These are phyloP conservation scores for Chrysopa pallens DNA, from an alignment of 1,140 invertebrate genomes.

Conservation along the genomic window DNA sequence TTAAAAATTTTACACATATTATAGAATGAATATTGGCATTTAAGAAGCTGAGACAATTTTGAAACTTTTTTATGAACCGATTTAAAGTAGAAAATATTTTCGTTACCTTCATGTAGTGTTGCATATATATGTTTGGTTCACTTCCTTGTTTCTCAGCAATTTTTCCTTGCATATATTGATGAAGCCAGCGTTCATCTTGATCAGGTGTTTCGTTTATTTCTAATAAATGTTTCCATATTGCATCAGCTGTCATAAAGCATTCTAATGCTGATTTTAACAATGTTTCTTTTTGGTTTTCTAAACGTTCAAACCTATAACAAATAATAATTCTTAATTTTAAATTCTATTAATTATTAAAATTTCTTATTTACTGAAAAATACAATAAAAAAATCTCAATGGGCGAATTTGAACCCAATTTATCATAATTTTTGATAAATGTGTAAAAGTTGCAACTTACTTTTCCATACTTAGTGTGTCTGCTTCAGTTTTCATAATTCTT, in stretches of 20 bases:
- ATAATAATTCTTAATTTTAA: too few species aligned
- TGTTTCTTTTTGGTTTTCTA: slow-evolving; percentile 57
- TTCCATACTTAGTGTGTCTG: slow-evolving; percentile 58
- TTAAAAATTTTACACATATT: too few species aligned
- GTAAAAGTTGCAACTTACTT: too few species aligned
- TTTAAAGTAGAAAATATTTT: too few species aligned
- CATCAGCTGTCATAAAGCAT: slow-evolving; percentile 57
- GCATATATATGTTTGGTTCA: slow-evolving; percentile 50
- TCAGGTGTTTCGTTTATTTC: slow-evolving; percentile 19
- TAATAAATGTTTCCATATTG: slow-evolving; percentile 27
- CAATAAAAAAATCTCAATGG: too few species aligned
- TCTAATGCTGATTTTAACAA: slow-evolving; percentile 56
- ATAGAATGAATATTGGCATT: too few species aligned
- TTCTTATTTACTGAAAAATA: too few species aligned
- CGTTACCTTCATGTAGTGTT: slow-evolving; percentile 53
- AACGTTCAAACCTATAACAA: slow-evolving; percentile 36
- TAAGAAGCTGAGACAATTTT: too few species aligned
- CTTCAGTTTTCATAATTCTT: slow-evolving; percentile 60
- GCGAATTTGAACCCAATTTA: too few species aligned
- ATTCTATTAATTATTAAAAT: too few species aligned
- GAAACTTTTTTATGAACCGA: too few species aligned
- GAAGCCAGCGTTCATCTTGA: slow-evolving; percentile 70
- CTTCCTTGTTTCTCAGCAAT: slow-evolving; percentile 66
- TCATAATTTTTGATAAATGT: too few species aligned
- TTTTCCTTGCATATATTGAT: slow-evolving; percentile 87